phyloP scores from a whole-genome alignment of 2,113 vertebrate genomes.

The Rafetus swinhoei region DNA sequence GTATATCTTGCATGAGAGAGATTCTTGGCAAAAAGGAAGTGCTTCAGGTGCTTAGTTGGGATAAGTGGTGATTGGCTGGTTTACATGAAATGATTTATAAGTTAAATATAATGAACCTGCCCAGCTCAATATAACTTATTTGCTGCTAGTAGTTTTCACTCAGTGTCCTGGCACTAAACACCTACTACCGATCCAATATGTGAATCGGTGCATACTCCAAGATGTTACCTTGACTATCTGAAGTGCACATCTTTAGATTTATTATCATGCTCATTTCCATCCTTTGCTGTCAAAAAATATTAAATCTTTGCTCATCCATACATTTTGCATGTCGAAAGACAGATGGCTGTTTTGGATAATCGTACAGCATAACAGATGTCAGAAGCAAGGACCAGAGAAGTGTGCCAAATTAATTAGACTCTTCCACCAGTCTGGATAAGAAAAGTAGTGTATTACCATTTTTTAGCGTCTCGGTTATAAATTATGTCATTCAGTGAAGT shows the following conservation, averaged over 20 bases:
- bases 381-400: slow-evolving; percentile 60
- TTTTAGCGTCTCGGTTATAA: slow-evolving; percentile 17
- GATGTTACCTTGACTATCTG: slow-evolving; percentile 60
- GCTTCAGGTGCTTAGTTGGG: slow-evolving; percentile 8
- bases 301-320: slow-evolving; percentile 64
- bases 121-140: neutral
- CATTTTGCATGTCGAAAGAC: slow-evolving; percentile 64
- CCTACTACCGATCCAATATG: neutral
- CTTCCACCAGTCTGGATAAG: slow-evolving; percentile 63
- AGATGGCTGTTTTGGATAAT: slow-evolving; percentile 73
- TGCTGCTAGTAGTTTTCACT: neutral
- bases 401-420: slow-evolving; percentile 75
- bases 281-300: slow-evolving; percentile 65
- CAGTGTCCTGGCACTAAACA: slow-evolving; percentile 18
- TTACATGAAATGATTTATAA: neutral
- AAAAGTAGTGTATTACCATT: slow-evolving; percentile 15
- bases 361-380: slow-evolving; percentile 70
- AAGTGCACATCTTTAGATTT: slow-evolving; percentile 47
- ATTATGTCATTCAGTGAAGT: slow-evolving; percentile 13
- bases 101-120: slow-evolving; percentile 3
- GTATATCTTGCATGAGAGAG: neutral
- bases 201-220: slow-evolving; percentile 28
- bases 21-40: slow-evolving; percentile 16
- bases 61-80: slow-evolving; percentile 34
- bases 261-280: slow-evolving; percentile 44